Conservation (phyloP, 2,888 invertebrate species). For the Apoda limacodes region DNA sequence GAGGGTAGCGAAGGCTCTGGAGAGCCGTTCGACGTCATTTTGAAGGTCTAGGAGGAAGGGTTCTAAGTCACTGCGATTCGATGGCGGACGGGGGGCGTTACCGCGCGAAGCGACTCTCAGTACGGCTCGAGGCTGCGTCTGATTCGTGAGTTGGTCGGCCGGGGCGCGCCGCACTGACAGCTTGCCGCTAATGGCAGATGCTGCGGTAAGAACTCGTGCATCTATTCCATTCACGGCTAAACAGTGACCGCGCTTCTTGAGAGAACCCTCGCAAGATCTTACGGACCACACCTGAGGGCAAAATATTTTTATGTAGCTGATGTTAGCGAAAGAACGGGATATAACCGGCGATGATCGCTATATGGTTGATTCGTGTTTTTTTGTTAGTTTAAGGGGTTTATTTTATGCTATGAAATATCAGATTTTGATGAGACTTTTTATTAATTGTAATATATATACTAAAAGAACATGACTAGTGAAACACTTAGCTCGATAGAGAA, state of each 20-base stretch:
- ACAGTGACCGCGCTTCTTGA: constrained; percentile 52
- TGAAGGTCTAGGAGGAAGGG: constrained; percentile 46
- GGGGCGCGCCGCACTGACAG: constrained; percentile 45
- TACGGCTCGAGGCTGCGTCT: constrained; percentile 49
- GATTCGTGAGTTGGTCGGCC: constrained; percentile 32
- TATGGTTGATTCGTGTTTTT: too few relatives aligned
- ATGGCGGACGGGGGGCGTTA: constrained; percentile 21
- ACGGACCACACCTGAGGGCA: constrained; percentile 63
- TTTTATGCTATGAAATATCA: too few relatives aligned
- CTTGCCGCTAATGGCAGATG: constrained; percentile 39
- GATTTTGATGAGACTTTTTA: too few relatives aligned
- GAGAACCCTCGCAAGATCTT: constrained; percentile 53
- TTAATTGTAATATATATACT: too few relatives aligned
- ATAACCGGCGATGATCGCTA: too few relatives aligned
- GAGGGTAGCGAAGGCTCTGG: constrained; percentile 45
- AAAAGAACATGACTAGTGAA: too few relatives aligned
- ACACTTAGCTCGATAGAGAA: too few relatives aligned
- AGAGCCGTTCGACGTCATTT: constrained; percentile 43
- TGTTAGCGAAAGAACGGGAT: too few relatives aligned
- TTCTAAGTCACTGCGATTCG: constrained; percentile 29
- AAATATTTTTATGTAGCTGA: too few relatives aligned
- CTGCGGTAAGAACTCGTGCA: constrained; percentile 40
- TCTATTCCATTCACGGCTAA: constrained; percentile 40
- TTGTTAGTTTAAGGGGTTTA: too few relatives aligned
- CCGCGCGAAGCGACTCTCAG: constrained; percentile 52